phyloP scores from a whole-genome alignment of 1,140 invertebrate genomes.

The Drosophila teissieri region DNA sequence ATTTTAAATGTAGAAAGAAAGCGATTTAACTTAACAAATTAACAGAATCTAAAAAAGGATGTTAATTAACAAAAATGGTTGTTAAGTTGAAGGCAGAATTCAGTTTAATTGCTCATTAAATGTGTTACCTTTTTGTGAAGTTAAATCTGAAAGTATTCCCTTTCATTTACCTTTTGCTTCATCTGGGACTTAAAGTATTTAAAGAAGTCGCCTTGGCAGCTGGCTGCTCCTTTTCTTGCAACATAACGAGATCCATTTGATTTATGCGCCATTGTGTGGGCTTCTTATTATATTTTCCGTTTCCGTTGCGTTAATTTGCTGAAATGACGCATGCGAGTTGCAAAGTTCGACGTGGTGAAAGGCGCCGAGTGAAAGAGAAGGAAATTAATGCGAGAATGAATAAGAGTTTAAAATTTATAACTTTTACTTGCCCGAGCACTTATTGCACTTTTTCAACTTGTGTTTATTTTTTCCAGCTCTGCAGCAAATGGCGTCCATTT shows the following conservation, averaged over 20 bases:
- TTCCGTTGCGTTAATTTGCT: conserved; percentile 58
- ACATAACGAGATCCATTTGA: conserved; percentile 35
- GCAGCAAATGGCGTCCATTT: conserved; percentile 49
- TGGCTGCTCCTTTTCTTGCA: conserved; percentile 2
- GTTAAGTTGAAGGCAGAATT: no score
- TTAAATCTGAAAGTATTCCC: background rate
- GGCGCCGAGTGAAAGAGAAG: background rate
- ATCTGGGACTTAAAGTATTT: conserved; percentile 14
- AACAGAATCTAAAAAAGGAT: background rate
- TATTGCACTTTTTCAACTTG: conserved; percentile 66
- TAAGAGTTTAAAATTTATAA: conserved; percentile 40
- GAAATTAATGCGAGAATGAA: background rate
- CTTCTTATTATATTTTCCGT: conserved; percentile 63
- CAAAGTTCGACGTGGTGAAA: conserved; percentile 16
- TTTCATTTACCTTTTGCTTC: background rate
- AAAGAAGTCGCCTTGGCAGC: conserved; percentile 33
- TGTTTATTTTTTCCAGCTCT: conserved; percentile 35
- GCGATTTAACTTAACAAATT: background rate
- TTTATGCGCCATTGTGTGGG: conserved; percentile 62
- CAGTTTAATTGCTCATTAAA: background rate
- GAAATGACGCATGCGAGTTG: conserved; percentile 49
- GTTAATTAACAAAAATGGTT: background rate
- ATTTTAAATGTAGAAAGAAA: no score
- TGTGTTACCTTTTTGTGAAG: background rate
- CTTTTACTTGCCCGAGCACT: conserved; percentile 44